Base-by-base conservation (phyloP, 2,797 vertebrate species). In the Lagocephalus sceleratus region DNA sequence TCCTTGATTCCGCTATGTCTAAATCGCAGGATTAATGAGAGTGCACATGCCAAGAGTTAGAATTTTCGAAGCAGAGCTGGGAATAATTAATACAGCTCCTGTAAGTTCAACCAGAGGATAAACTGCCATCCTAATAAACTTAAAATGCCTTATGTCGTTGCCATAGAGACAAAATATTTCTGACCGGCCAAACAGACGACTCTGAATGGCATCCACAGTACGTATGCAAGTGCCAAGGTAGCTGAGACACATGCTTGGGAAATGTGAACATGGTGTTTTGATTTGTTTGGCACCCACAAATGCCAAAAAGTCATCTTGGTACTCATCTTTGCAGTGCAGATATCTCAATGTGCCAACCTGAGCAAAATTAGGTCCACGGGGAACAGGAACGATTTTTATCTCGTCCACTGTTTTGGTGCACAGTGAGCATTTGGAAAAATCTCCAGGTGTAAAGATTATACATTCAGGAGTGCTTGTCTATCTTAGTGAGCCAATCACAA, bases 211-310 rank as follows among this genome's bases (percentile, higher is more conserved):
- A 72, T 78, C 60, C 52, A 68, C 70, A 85, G 69, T 79, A 73
- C 81, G 76, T 82, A 68, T 50, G 64, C 73, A 74, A 70, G 74
- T 80, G 80, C 78, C 84, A 86, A 81, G 73, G 57, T 71, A 79
- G 85, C 80, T 82, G 66, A 80, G 75, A 81, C 66, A 79, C 78
- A 84, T 77, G 76, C 77, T 81, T 76, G 60, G 20, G 10, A 76
- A 84, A 85, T 83, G 71, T 66, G 79, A 82, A 85, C 84, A 84
- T 82, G 69, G 64, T 73, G 78, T 82, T 85, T 81, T 83, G 81
- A 86, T 85, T 83, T 83, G 75, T 83, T 76, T 87, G 83, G 74
- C 79, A 81, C 47, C 60, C 71, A 51, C 47, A 83, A 77, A 86
- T 76, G 75, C 76, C 81, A 83, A 76, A 76, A 78, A 82, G 69